Conservation (phyloP, 2,888 invertebrate genomes). For the Andrena hattorfiana region DNA sequence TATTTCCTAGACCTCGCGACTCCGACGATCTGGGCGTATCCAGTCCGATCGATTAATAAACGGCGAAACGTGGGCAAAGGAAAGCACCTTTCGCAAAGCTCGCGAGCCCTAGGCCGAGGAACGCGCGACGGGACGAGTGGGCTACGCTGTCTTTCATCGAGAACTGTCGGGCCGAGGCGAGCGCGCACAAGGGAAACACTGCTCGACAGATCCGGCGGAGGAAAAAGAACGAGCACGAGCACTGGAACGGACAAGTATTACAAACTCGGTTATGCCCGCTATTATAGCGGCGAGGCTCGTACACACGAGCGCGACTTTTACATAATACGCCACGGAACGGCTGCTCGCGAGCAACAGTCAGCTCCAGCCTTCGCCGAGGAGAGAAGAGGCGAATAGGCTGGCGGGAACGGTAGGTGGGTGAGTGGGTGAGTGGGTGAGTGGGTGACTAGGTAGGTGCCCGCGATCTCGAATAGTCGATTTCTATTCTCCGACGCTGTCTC, state of each 20-base stretch:
- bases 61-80: neutral
- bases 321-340: conserved; percentile 33
- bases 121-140: neutral
- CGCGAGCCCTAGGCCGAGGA: too few species aligned
- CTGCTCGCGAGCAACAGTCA: conserved; percentile 23
- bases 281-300: conserved; percentile 35
- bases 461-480: conserved; percentile 59
- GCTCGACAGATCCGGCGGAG: neutral
- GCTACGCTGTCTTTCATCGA: neutral
- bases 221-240: neutral
- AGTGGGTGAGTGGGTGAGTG: conserved; percentile 54
- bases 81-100: too few species aligned
- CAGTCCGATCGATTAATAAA: too few species aligned
- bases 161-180: neutral
- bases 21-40: too few species aligned
- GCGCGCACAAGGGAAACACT: neutral
- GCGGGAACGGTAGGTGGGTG: conserved; percentile 50
- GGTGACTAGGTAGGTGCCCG: conserved; percentile 54
- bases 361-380: conserved; percentile 42
- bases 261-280: conserved; percentile 43
- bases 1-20: conserved; percentile 12
- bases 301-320: conserved; percentile 48
- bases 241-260: conserved; percentile 41
- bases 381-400: conserved; percentile 40
- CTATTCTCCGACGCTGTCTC: conserved; percentile 51